phyloP scores from a whole-genome alignment of 2,797 vertebrate species.

The Amniataba percoides region DNA sequence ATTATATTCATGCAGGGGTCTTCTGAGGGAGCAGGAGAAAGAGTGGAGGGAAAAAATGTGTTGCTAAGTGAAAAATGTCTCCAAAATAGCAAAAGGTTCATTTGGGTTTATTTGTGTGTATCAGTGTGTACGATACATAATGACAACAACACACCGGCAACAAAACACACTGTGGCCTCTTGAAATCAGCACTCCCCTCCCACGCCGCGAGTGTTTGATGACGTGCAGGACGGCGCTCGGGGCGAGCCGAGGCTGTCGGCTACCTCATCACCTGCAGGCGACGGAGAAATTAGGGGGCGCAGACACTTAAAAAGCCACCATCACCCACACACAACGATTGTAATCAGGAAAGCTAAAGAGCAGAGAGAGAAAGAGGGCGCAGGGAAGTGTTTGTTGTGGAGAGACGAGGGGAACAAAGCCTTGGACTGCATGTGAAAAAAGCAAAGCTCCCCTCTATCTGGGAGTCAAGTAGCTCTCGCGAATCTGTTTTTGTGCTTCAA shows the following conservation, averaged over 20 bases:
- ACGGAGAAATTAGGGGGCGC: conserved; percentile 14
- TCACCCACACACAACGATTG: conserved; percentile 49
- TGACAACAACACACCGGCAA: neutral
- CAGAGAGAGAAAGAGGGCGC: neutral
- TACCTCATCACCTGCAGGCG: conserved; percentile 42
- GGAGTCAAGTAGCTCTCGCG: conserved; percentile 25
- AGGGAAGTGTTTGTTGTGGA: conserved; percentile 17
- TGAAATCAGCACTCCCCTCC: conserved; percentile 26
- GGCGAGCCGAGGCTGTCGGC: neutral
- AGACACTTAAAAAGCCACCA: conserved; percentile 16
- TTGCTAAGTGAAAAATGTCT: neutral
- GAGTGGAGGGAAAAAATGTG: neutral
- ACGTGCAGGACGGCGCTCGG: neutral
- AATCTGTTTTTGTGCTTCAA: neutral
- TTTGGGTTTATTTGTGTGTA: neutral
- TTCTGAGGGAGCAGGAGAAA: neutral
- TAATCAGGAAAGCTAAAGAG: conserved; percentile 50
- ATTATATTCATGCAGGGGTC: neutral
- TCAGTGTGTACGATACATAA: neutral
- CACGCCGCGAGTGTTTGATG: neutral
- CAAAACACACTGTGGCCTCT: neutral
- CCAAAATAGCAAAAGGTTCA: conserved; percentile 1
- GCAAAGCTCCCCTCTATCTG: neutral
- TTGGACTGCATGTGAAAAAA: conserved; percentile 18
- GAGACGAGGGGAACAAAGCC: conserved; percentile 6